These are phyloP conservation scores for Syrphus vitripennis DNA, from an alignment of 2,888 invertebrate species.

Conservation along the genomic window DNA sequence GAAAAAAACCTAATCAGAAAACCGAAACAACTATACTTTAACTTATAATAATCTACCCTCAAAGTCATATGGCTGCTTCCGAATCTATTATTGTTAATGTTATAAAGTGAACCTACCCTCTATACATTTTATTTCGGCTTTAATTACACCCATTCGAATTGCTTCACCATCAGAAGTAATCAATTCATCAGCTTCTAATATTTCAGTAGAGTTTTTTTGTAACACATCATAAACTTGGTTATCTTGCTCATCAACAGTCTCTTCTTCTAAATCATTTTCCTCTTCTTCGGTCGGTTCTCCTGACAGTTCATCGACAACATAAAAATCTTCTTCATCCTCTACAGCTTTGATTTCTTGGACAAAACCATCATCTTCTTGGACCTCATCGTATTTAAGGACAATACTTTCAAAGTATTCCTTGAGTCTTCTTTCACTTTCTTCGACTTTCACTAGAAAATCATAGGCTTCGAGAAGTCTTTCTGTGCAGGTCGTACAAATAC, in stretches of 20 bases:
- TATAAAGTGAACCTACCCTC: conserved; percentile 9
- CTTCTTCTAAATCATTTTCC: conserved; percentile 40
- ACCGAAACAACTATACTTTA: not conserved
- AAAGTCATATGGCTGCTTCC: not conserved
- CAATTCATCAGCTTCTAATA: not conserved
- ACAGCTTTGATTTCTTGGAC: conserved; percentile 17
- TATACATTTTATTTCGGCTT: conserved; percentile 10
- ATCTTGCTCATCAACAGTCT: conserved; percentile 37
- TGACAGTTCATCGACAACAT: conserved; percentile 34
- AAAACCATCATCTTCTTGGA: not conserved
- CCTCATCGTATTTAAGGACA: conserved; percentile 1
- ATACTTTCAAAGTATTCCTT: conserved; percentile 59
- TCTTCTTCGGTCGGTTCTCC: conserved; percentile 42
- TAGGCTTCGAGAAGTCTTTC: conserved; percentile 76
- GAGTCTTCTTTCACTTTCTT: conserved; percentile 74
- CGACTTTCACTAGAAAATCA: conserved; percentile 76
- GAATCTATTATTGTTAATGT: not conserved
- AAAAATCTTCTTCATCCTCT: conserved; percentile 36
- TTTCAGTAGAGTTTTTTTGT: conserved; percentile 1
- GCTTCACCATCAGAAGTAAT: not conserved
- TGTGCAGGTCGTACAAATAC: conserved; percentile 76
- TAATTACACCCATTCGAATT: conserved; percentile 26
- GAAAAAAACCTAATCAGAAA: no score
- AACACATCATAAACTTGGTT: conserved; percentile 8
- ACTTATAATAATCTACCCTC: not conserved